phyloP scores from a whole-genome alignment of 2,888 invertebrate genomes.

The Volucella bombylans region DNA sequence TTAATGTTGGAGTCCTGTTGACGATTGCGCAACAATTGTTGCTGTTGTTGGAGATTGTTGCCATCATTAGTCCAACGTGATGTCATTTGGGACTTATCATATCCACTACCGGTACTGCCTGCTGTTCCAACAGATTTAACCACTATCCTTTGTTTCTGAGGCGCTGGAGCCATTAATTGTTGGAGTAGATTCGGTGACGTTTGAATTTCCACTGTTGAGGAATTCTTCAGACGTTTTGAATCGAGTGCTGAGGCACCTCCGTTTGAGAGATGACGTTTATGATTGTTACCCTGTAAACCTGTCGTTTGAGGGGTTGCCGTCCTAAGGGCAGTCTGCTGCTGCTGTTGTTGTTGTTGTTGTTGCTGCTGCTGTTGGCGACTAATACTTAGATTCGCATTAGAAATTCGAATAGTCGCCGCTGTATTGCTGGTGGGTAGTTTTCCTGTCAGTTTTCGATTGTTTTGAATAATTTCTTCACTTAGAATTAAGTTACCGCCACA shows the following conservation, averaged over 20 bases:
- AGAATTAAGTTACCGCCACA: slow-evolving; percentile 59
- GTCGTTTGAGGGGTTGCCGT: slow-evolving; percentile 75
- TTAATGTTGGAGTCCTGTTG: slow-evolving; percentile 79
- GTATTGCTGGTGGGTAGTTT: slow-evolving; percentile 65
- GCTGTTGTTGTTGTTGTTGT: too few relatives aligned
- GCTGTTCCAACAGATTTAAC: slow-evolving; percentile 78
- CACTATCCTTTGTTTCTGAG: slow-evolving; percentile 75
- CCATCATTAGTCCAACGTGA: slow-evolving; percentile 56
- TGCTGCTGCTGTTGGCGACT: slow-evolving; percentile 56
- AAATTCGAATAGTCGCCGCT: slow-evolving; percentile 79
- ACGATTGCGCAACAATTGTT: slow-evolving; percentile 60
- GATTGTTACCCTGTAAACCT: slow-evolving; percentile 74
- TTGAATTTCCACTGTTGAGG: slow-evolving; percentile 77
- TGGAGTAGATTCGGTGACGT: slow-evolving; percentile 84
- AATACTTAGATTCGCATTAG: slow-evolving; percentile 72
- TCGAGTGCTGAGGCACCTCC: slow-evolving; percentile 76
- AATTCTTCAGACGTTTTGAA: slow-evolving; percentile 80
- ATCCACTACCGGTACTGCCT: slow-evolving; percentile 74
- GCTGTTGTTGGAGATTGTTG: slow-evolving; percentile 66
- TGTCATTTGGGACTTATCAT: slow-evolving; percentile 65
- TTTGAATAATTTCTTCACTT: slow-evolving; percentile 68
- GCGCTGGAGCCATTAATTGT: slow-evolving; percentile 84
- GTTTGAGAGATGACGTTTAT: slow-evolving; percentile 78
- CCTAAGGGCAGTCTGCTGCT: slow-evolving; percentile 51
- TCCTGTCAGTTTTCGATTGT: slow-evolving; percentile 57